Base-by-base conservation (phyloP, 2,888 invertebrate genomes). In the Deilephila elpenor region DNA sequence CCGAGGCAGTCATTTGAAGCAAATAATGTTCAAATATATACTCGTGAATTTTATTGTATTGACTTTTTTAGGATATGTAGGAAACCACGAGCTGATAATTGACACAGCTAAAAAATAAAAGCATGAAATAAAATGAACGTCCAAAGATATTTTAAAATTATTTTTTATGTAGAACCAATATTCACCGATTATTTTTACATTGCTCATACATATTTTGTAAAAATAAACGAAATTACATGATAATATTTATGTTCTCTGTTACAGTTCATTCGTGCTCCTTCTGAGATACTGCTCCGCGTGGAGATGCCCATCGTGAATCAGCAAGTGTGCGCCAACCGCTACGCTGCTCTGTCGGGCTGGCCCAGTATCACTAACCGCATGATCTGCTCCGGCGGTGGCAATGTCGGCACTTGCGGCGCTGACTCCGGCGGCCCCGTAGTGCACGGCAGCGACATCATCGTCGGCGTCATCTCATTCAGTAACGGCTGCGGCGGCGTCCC, bases 391-490 rank as follows among this genome's bases (percentile, higher is more conserved):
- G 93, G 93, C 44, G 67, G 87, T 25, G 75, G 89, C 5, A 84
- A 91, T 44, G 76, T 86, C 4, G 88, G 89, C 77, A 84, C 89
- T 7, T 93, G 93, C 80, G 89, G 93, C 84, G 95, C 94, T n/a
- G 95, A 95, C 86, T 92, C 93, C 71, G 95, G 95, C 17, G 95
- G 95, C 25, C 95, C 95, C 20, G 83, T 95, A 70, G 87, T 86
- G 19, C 86, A 91, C 82, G 77, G 83, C 53, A 84, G 87, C 34
- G 74, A 88, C 73, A 83, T 89, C 73, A 75, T 94, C 71, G 89
- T 95, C 76, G 95, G 95, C 20, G 79, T 95, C 77, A 89, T 91
- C 19, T 95, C 95, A 51, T 95, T 94, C 92, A 94, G 95, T 78
- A 89, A 83, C 77, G 86, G 89, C 34, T 95, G 95, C 80, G 95